phyloP scores from a whole-genome alignment of 2,113 vertebrate species.

The Sylvietta virens region DNA sequence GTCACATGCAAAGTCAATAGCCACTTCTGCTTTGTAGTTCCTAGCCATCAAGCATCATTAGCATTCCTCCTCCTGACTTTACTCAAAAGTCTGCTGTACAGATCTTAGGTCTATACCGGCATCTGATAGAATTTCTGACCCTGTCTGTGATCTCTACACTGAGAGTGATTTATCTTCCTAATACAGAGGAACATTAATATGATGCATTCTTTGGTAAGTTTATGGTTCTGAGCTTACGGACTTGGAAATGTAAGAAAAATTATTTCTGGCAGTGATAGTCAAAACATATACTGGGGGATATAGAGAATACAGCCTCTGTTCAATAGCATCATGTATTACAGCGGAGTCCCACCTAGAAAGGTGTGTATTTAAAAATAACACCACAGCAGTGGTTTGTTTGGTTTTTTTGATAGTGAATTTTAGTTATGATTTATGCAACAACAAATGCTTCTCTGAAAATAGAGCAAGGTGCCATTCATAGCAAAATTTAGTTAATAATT shows the following conservation, averaged over 20 bases:
- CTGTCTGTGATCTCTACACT: background rate
- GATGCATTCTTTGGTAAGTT: background rate
- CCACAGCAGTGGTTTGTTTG: background rate
- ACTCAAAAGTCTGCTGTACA: background rate
- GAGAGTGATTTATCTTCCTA: background rate
- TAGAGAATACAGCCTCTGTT: background rate
- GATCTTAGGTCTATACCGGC: background rate
- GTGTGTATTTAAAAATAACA: background rate
- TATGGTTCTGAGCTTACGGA: background rate
- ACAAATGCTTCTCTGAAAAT: background rate
- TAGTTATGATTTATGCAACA: background rate
- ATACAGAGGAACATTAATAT: background rate
- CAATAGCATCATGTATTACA: background rate
- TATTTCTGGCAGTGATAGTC: background rate
- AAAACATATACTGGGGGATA: fast-evolving
- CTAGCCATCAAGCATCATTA: background rate
- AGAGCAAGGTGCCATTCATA: background rate
- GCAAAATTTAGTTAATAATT: background rate
- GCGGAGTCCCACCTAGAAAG: background rate
- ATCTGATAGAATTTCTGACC: background rate
- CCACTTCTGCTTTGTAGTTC: background rate
- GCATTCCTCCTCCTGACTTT: background rate
- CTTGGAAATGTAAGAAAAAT: background rate
- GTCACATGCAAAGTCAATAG: background rate
- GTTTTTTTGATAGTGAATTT: background rate